Base-by-base conservation (phyloP, 2,888 invertebrate genomes). In the Macrostomum cliftonense region DNA sequence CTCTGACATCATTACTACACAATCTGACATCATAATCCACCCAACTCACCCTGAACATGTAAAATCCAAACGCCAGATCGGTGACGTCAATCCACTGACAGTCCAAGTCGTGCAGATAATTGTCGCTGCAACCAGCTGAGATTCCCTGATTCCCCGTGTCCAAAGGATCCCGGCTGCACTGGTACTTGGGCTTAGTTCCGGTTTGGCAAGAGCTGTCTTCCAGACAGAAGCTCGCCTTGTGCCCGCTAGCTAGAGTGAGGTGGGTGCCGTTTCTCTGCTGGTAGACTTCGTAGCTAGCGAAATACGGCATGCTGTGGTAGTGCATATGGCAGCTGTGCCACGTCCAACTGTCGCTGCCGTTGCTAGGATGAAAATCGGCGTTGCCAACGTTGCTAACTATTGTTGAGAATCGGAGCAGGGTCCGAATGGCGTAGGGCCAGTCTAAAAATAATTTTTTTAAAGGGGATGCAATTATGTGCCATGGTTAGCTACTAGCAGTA, bases 271-370 rank as follows among this genome's bases (percentile, higher is more conserved):
- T 40, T 4, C 28, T 4, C 28, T 28, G 28, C 28, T 28, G 28
- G 9, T 28, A 28, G n/a, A 93, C 76, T 62, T 93, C 88, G 61
- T 91, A 93, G 7, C 85, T 84, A 0, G 91, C 89, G 64, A 93
- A 93, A 1, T 89, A 82, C 68, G 89, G 88, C 91, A 93, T 93
- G 62, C 89, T 89, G 73, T 93, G 93, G 64, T 87, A 91, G 65
- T 93, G 91, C 83, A 86, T 85, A 64, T 93, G 91, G 71, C 93
- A 93, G 70, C 84, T 80, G 66, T 93, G 93, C 85, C 89, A 93
- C 67, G 91, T 83, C 93, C 93, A 93, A 48, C 84, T 72, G 64
- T 83, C 79, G 64, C 89, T 88, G 1, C 86, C 84, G 28, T 85
- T 76, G 43, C 80, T 78, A 0, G 93, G 89, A 37, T 83, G 73